Base-by-base conservation (phyloP, 64 coral and sea anemone species). In the Acropora tenuis region DNA sequence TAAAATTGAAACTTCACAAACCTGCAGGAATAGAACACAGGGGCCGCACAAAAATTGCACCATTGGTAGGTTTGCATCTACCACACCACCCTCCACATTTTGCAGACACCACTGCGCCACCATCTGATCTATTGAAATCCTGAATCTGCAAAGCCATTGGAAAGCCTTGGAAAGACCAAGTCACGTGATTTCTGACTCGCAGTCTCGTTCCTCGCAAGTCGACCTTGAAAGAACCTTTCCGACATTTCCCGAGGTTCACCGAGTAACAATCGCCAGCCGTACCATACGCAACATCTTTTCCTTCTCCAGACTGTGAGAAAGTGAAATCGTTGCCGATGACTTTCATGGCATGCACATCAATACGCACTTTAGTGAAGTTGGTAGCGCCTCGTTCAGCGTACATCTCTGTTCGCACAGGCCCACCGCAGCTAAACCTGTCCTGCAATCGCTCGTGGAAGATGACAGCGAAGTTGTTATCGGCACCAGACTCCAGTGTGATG, bases 201-300 rank as follows among this genome's bases (percentile, higher is more conserved):
- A 99, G 12, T 4, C 92, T 74, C n/a, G 97, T 99, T 6, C 89
- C 94, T 71, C 65, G 83, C 84, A 99, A 77, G 61, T 99, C 97
- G 46, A 93, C 84, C 88, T 94, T 94, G 65, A 99, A 99, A 9
- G 57, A 79, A 18, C 97, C 94, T 78, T 94, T 96, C 7, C 97
- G 88, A 49, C 97, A 99, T 18, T 99, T 86, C 5, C 84, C 91
- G 40, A 71, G 88, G 75, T 94, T 97, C 73, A 99, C 77, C 0
- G 97, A 99, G 83, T 89, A 96, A 41, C 97, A 99, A 63, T 99
- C 97, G 12, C 97, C 97, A 44, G 97, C 97, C n/a, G 97, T 99
- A 43, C 94, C 97, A 82, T 94, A 99, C 41, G 91, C 83, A 19
- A 99, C 90, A 45, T 61, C 41, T 18, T 82, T 91, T 8, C 97